Percentiles rank a stretch among this genome's conserved stretches.
Conservation (phyloP, 2,113 vertebrate genomes). For the Pundamilia nyererei region DNA sequence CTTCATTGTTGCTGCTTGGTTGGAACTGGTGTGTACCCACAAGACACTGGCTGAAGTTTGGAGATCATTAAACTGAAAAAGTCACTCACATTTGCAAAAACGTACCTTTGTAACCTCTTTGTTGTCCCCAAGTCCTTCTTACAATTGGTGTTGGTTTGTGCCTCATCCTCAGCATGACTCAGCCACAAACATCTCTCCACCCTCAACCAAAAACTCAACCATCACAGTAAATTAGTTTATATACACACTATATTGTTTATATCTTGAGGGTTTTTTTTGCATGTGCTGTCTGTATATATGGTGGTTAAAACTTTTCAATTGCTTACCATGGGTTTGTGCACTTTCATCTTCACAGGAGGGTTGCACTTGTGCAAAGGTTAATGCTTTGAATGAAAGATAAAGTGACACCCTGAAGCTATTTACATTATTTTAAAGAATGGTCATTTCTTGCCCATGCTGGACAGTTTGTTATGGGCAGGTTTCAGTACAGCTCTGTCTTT, state of each 20-base stretch:
- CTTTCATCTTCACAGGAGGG: not conserved
- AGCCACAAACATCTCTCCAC: not conserved
- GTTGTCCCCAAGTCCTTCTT: not conserved
- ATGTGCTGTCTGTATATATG: not conserved
- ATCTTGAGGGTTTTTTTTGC: not conserved
- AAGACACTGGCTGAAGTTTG: not conserved
- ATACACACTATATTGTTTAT: not conserved
- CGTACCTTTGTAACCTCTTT: not conserved
- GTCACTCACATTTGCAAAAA: not conserved
- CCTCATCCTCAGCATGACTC: not conserved
- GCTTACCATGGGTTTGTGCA: not conserved
- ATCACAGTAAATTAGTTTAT: not conserved
- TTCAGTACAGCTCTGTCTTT: constrained; percentile 37
- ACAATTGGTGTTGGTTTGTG: not conserved
- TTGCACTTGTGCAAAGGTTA: not conserved
- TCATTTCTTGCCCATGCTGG: not conserved
- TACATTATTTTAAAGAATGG: not conserved
- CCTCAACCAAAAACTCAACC: not conserved
- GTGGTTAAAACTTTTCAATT: not conserved
- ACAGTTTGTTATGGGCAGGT: not conserved
- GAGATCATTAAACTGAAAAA: not conserved
- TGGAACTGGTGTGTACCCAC: not conserved
- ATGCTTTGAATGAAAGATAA: not conserved
- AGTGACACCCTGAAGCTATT: not conserved
- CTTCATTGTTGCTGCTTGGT: not conserved